phyloP scores from a whole-genome alignment of 1,140 invertebrate species.

The Homarus americanus region DNA sequence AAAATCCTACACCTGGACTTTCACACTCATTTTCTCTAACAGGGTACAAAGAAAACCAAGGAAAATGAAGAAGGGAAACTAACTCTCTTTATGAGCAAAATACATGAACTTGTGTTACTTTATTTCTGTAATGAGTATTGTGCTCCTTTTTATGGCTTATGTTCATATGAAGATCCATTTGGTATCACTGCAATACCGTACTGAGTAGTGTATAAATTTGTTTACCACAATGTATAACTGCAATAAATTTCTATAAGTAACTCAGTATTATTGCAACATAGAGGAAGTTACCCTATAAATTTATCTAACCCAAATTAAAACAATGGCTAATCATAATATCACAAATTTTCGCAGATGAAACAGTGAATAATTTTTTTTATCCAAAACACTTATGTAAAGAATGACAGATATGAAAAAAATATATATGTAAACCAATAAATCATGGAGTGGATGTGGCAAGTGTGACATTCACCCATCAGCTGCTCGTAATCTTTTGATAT shows the following conservation, averaged over 20 bases:
- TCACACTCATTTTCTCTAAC: conserved; percentile 49
- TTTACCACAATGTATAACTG: not conserved
- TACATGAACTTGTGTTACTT: not conserved
- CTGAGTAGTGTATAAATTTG: no score
- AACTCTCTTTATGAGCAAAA: not conserved
- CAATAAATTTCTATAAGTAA: not conserved
- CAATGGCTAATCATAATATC: conserved; percentile 12
- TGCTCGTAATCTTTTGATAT: conserved; percentile 30
- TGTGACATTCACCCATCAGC: conserved; percentile 19
- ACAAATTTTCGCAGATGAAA: conserved; percentile 6
- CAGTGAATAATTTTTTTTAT: conserved; percentile 17
- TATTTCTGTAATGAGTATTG: not conserved
- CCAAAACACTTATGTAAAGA: conserved; percentile 1
- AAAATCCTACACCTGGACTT: conserved; percentile 52
- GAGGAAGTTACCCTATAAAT: not conserved
- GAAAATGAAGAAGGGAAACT: not conserved
- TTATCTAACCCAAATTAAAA: conserved; percentile 17
- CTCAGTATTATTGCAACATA: conserved; percentile 6
- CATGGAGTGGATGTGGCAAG: not conserved
- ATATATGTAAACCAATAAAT: not conserved
- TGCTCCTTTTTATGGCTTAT: not conserved
- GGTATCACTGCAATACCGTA: not conserved
- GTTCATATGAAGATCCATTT: not conserved
- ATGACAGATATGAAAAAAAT: not conserved
- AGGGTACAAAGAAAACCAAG: conserved; percentile 15